phyloP scores from a whole-genome alignment of 1,140 invertebrate genomes.

The Drosophila guanche region DNA sequence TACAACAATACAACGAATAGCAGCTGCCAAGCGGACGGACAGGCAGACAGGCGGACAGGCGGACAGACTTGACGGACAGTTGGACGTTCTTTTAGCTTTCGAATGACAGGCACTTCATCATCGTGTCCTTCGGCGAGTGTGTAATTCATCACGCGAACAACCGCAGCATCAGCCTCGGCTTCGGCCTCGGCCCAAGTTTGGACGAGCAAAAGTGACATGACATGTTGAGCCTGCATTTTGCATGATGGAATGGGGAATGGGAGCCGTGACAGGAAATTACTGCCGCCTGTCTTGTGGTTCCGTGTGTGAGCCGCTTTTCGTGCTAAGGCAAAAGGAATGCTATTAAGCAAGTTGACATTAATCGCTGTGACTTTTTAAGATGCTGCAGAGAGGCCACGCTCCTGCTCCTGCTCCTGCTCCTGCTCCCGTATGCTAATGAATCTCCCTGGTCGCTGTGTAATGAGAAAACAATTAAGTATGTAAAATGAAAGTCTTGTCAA shows the following conservation, averaged over 20 bases:
- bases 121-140: constrained; percentile 80
- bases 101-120: constrained; percentile 82
- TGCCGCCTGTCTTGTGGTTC: constrained; percentile 25
- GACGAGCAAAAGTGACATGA: constrained; percentile 56
- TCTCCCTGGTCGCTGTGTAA: constrained; percentile 49
- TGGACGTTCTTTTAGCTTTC: constrained; percentile 78
- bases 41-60: neutral
- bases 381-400: constrained; percentile 5
- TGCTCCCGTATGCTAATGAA: constrained; percentile 45
- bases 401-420: too few relatives aligned
- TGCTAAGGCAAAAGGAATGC: constrained; percentile 67
- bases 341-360: constrained; percentile 82
- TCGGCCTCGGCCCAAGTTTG: constrained; percentile 1
- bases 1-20: constrained; percentile 48
- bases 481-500: constrained; percentile 67
- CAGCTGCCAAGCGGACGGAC: constrained; percentile 29
- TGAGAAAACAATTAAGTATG: constrained; percentile 80
- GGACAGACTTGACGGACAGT: constrained; percentile 35
- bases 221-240: constrained; percentile 75
- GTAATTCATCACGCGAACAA: constrained; percentile 82
- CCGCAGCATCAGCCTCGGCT: constrained; percentile 51
- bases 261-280: constrained; percentile 53
- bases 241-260: constrained; percentile 23
- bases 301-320: constrained; percentile 45
- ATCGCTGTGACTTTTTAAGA: constrained; percentile 70